Evolutionary conservation across 2,888 invertebrate genomes (phyloP), one percentile per base, ranked within the genome.

Genomic region (Branchinecta sandiegonensis): DNA sequence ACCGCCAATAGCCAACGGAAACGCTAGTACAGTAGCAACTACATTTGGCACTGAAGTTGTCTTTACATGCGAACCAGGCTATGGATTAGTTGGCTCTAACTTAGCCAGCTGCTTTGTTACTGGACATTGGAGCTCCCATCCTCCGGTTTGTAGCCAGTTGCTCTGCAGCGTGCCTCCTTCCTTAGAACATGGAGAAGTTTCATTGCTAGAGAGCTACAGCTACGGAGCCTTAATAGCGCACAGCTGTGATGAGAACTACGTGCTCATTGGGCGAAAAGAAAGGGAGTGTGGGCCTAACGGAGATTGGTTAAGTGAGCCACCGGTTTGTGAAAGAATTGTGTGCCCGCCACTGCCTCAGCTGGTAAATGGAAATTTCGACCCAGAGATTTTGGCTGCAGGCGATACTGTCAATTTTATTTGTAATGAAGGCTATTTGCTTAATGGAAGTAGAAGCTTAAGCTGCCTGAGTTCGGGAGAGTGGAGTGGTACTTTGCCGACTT

Each of bases 401-500:
- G 81, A 82, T 71, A 76, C 76, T 71, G 77, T 83, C 6, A 75
- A 70, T 64, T 74, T 73, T 69, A 65, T 50, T 5, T 75, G 74
- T 65, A 71, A 72, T 47, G 70, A 71, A 46, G 73, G 76, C 37
- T 73, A 75, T 71, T 48, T 71, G 23, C 70, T 75, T 67, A 64
- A 74, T 70, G 75, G 77, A 70, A 71, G 65, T 67, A 47, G 67
- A 48, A 69, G 48, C 8, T 67, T 71, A 3, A 66, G 69, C 17
- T 76, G 76, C 66, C 66, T 71, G 47, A 71, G 71, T 8, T 70
- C 72, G 64, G 75, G 75, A n/a, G 67, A 70, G 10, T 77, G 76
- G 76, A 75, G 74, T 50, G 72, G 72, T n/a, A 69, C 68, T 8
- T 64, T 71, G n/a, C 74, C 74, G 13, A 67, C 56, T 8, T 74